phyloP scores from a whole-genome alignment of 2,888 invertebrate species.

The Epistrophe eligans region DNA sequence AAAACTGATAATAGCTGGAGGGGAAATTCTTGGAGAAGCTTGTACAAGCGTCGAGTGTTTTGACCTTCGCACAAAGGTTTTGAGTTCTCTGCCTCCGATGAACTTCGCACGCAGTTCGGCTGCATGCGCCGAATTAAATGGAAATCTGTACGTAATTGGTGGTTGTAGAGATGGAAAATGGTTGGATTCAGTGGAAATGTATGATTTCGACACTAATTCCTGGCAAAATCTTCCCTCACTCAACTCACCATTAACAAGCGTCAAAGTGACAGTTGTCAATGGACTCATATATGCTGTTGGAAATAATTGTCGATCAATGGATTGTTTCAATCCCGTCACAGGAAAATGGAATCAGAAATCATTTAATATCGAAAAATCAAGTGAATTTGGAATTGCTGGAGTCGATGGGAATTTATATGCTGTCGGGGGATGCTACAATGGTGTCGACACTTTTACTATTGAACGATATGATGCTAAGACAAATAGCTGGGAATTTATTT shows the following conservation, averaged over 20 bases:
- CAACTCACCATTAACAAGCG: neutral
- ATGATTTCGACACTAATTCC: neutral
- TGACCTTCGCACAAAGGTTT: neutral
- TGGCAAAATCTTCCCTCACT: neutral
- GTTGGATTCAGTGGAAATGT: constrained; percentile 12
- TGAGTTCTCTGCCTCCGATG: constrained; percentile 7
- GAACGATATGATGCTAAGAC: neutral
- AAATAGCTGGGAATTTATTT: neutral
- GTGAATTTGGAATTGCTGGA: constrained; percentile 7
- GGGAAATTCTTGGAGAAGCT: neutral
- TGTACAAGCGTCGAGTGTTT: neutral
- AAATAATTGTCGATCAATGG: neutral
- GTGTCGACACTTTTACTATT: neutral
- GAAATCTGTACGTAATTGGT: constrained; percentile 22
- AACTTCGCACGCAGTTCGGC: neutral
- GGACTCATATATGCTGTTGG: constrained; percentile 15
- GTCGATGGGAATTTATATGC: constrained; percentile 10
- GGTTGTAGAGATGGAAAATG: neutral
- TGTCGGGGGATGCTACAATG: neutral
- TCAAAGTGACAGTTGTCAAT: constrained; percentile 1
- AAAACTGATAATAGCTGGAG: constrained; percentile 2
- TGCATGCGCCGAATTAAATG: constrained; percentile 7
- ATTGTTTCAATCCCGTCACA: constrained; percentile 28
- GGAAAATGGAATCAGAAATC: constrained; percentile 12
- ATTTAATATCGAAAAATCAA: constrained; percentile 3